A percentile compares a stretch with the other conserved stretches of the same genome.
Conservation (phyloP, 2,797 vertebrate genomes). For the Lepidocolaptes lacrymiger region DNA sequence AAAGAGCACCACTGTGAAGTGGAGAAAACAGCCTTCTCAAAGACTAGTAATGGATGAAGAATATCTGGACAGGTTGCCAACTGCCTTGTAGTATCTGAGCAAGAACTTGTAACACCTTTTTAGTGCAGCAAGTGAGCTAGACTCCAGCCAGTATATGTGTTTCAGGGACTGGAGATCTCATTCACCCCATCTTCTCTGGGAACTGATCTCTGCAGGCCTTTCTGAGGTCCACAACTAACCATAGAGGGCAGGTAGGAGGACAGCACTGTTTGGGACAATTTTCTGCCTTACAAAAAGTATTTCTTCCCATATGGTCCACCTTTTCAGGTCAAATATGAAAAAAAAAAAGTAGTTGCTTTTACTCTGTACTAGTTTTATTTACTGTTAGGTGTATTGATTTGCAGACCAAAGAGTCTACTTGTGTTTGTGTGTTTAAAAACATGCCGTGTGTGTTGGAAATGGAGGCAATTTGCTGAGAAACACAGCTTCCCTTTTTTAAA, state of each 20-base stretch:
- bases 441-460: not conserved
- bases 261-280: not conserved
- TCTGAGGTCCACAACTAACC: not conserved
- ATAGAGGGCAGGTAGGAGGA: not conserved
- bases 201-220: not conserved
- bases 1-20: not conserved
- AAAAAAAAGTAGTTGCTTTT: not conserved
- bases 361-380: not conserved
- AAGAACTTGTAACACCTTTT: not conserved
- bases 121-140: not conserved
- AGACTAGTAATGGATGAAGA: not conserved
- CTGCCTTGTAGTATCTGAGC: not conserved
- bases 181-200: not conserved
- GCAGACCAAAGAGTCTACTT: not conserved
- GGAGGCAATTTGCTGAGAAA: not conserved
- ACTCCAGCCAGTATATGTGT: fast-evolving
- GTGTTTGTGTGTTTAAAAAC: not conserved
- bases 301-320: not conserved
- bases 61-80: not conserved
- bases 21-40: not conserved
- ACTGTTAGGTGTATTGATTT: not conserved
- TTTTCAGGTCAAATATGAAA: not conserved
- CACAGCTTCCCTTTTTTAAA: not conserved
- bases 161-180: not conserved
- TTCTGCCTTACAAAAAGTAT: not conserved